A percentile compares a stretch with the other conserved stretches of the same genome.
These are phyloP conservation scores for Falco columbarius DNA, from an alignment of 2,797 vertebrate species.

Conservation along the genomic window DNA sequence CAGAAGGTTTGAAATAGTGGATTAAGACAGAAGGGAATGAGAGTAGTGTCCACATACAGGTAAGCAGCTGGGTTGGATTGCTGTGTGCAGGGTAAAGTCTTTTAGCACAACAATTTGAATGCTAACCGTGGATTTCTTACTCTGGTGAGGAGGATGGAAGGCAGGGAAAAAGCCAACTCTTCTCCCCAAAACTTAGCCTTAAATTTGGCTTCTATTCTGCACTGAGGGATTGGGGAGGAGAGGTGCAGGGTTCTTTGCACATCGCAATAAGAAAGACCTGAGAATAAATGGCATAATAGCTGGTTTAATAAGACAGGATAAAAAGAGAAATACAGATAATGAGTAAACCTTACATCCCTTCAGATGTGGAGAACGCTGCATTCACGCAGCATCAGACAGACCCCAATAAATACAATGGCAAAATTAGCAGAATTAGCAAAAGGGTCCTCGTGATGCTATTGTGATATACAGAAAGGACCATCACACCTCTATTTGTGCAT, in stretches of 20 bases:
- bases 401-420: neutral
- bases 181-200: neutral
- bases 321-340: neutral
- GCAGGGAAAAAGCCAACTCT: neutral
- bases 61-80: neutral
- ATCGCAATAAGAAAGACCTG: neutral
- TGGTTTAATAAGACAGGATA: neutral
- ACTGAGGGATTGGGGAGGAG: neutral
- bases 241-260: neutral
- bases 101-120: neutral
- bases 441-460: neutral
- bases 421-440: neutral
- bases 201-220: neutral
- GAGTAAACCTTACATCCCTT: neutral
- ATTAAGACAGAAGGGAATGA: neutral
- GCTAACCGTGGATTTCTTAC: neutral
- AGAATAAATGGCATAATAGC: neutral
- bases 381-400: neutral
- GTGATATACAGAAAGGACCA: neutral
- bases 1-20: neutral
- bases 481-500: neutral
- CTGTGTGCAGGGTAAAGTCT: fast-evolving
- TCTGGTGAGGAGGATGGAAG: neutral
- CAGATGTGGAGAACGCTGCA: neutral
- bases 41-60: neutral